Evolutionary conservation across 2,797 vertebrate genomes (phyloP).

Genomic region (Enoplosus armatus): DNA sequence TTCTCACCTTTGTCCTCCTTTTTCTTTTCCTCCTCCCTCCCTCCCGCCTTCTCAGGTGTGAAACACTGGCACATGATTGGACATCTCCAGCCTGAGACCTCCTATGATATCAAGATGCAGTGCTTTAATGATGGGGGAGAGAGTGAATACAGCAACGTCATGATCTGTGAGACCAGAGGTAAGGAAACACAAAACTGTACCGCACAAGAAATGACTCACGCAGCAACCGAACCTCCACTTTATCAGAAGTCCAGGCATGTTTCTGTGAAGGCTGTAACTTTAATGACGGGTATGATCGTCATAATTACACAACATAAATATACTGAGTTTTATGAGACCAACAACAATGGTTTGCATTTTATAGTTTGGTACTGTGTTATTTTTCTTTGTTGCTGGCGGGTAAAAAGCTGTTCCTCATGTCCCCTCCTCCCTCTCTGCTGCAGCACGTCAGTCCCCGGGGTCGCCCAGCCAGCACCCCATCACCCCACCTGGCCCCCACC

Average conservation of each 20-base stretch:
- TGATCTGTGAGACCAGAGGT: constrained; percentile 99
- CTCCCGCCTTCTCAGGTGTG: constrained; percentile 81
- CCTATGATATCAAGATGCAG: constrained; percentile 98
- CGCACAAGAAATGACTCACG: constrained; percentile 24
- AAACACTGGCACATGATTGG: constrained; percentile 95
- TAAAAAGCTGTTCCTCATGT: constrained; percentile 34
- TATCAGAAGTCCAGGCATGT: constrained; percentile 59
- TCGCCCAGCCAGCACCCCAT: constrained; percentile 86
- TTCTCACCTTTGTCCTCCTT: constrained; percentile 56
- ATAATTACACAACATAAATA: constrained; percentile 66
- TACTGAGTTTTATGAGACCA: constrained; percentile 47
- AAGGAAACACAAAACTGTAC: constrained; percentile 49
- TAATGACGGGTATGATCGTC: constrained; percentile 54
- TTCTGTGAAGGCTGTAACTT: constrained; percentile 40
- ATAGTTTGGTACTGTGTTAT: constrained; percentile 40
- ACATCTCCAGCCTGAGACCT: constrained; percentile 94
- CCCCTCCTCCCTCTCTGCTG: constrained; percentile 18
- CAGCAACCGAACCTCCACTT: constrained; percentile 24
- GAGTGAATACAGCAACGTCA: constrained; percentile 97
- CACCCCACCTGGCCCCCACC: constrained; percentile 85
- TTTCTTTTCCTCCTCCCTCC: not conserved
- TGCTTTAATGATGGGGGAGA: constrained; percentile 94
- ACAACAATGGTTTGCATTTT: constrained; percentile 63
- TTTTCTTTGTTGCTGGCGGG: constrained; percentile 20
- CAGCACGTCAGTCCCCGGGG: constrained; percentile 89